A percentile compares a stretch with the other conserved stretches of the same genome.
These are phyloP conservation scores for Ganaspis sp. DNA, from an alignment of 1,140 invertebrate species.

Conservation along the genomic window DNA sequence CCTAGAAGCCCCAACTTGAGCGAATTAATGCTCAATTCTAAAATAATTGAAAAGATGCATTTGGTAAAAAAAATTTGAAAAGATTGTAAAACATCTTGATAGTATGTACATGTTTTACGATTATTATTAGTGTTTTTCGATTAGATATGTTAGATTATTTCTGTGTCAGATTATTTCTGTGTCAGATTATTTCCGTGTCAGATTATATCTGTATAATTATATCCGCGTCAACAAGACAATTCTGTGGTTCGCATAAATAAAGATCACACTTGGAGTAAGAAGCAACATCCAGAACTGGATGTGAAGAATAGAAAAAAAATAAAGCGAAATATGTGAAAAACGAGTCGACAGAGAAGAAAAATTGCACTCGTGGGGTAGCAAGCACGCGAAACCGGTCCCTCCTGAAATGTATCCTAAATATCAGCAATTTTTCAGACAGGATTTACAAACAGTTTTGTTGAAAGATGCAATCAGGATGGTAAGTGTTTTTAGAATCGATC, in stretches of 20 bases:
- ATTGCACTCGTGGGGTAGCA: conserved; percentile 46
- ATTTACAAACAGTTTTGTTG: conserved; percentile 47
- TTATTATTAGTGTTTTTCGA: too few species aligned
- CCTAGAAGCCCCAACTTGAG: conserved; percentile 55
- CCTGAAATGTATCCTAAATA: conserved; percentile 59
- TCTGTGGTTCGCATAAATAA: too few species aligned
- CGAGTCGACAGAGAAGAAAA: conserved; percentile 55
- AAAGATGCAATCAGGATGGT: background rate
- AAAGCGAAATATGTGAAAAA: conserved; percentile 16
- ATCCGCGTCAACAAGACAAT: too few species aligned
- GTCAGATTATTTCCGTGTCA: too few species aligned
- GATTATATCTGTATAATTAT: too few species aligned
- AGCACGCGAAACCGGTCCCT: conserved; percentile 43
- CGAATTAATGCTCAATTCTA: background rate
- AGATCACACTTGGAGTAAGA: background rate
- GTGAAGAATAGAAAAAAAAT: background rate
- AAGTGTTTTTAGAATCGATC: conserved; percentile 1
- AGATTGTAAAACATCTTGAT: too few species aligned
- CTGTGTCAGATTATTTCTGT: too few species aligned
- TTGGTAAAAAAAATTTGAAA: too few species aligned
- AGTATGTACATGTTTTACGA: too few species aligned
- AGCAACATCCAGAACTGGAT: background rate
- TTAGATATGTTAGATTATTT: too few species aligned
- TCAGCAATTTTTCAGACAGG: conserved; percentile 45
- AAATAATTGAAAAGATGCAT: background rate